A percentile compares a stretch with the other conserved stretches of the same genome.
Conservation (phyloP, 2,113 vertebrate genomes). For the Cebus imitator region DNA sequence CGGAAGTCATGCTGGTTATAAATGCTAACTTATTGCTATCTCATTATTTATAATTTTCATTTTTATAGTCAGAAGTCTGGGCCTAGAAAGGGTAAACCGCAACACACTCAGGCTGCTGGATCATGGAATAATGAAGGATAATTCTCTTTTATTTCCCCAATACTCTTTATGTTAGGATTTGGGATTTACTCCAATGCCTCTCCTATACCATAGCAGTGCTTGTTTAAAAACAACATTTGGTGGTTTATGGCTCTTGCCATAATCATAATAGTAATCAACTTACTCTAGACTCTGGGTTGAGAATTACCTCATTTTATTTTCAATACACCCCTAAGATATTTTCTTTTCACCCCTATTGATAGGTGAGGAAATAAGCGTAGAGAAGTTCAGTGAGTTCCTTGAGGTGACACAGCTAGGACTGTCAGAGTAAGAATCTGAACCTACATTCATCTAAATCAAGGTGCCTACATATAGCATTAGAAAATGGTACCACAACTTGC, state of each 20-base stretch:
- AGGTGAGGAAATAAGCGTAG: not conserved
- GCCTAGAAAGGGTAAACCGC: not conserved
- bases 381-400: not conserved
- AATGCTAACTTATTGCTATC: not conserved
- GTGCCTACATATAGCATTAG: not conserved
- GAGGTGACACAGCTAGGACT: not conserved
- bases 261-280: not conserved
- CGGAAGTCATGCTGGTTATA: not conserved
- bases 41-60: slow-evolving; percentile 1
- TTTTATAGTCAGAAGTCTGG: not conserved
- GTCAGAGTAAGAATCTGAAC: not conserved
- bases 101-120: not conserved
- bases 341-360: not conserved
- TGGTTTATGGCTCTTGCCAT: not conserved
- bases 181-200: not conserved
- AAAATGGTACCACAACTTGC: not conserved
- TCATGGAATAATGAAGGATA: not conserved
- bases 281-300: not conserved
- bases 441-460: not conserved
- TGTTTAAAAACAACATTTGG: not conserved
- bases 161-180: not conserved
- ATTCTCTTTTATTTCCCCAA: not conserved
- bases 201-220: not conserved
- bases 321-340: not conserved
- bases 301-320: slow-evolving; percentile 21